Percentiles rank a stretch among this genome's conserved stretches.
phyloP scores from a whole-genome alignment of 2,113 vertebrate species.

The Campylomormyrus tamandua region DNA sequence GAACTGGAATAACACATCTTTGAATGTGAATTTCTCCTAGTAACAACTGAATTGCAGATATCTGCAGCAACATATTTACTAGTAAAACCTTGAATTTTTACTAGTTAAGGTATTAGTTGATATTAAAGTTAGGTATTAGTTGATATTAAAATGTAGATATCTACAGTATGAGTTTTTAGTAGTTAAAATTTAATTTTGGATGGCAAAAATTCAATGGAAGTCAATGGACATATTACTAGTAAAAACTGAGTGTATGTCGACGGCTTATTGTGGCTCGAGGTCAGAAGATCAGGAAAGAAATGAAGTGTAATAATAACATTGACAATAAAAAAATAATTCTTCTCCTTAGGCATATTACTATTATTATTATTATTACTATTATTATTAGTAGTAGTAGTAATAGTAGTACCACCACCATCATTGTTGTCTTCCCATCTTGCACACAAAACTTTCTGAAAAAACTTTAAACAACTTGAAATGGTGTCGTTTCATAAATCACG shows the following conservation, averaged over 20 bases:
- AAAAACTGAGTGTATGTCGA: not conserved
- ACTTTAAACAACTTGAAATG: not conserved
- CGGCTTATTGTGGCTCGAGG: no score
- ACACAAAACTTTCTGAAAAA: not conserved
- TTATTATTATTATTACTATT: not conserved
- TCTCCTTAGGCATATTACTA: no score
- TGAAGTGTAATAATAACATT: no score
- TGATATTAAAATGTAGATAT: not conserved
- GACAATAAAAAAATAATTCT: no score
- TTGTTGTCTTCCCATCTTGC: not conserved
- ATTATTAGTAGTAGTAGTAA: not conserved
- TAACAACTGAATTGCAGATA: not conserved
- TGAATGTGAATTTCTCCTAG: not conserved
- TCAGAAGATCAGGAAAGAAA: no score
- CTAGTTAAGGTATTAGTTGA: no score
- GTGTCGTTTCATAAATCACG: not conserved
- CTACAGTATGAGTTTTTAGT: not conserved
- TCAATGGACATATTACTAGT: not conserved
- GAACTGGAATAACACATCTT: not conserved
- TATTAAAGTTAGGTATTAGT: not conserved
- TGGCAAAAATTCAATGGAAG: not conserved
- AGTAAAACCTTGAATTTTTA: not conserved
- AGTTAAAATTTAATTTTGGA: not conserved
- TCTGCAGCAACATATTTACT: not conserved
- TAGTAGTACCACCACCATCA: not conserved